Percentiles rank a stretch among this genome's conserved stretches.
These are phyloP conservation scores for Lasiommata megera DNA, from an alignment of 2,888 invertebrate species.

Conservation along the genomic window DNA sequence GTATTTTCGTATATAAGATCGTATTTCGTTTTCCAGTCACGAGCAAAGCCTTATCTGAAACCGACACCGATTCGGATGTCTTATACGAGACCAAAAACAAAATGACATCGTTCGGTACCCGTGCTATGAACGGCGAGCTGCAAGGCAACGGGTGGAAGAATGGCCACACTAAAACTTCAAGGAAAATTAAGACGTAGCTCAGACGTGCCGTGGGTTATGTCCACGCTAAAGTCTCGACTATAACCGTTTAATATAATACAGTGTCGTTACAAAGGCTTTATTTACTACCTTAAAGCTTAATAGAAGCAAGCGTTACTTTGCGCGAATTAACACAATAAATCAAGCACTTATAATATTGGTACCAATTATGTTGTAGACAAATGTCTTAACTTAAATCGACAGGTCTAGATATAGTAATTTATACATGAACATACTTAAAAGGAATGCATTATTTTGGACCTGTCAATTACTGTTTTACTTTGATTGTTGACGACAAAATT, in stretches of 20 bases:
- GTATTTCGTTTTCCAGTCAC: constrained; percentile 69
- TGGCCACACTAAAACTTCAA: constrained; percentile 70
- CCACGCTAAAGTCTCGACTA: constrained; percentile 20
- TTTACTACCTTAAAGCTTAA: too few species aligned
- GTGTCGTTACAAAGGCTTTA: constrained; percentile 6
- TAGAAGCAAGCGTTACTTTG: too few species aligned
- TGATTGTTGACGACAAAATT: too few species aligned
- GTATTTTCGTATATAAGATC: too few species aligned
- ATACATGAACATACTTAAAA: too few species aligned
- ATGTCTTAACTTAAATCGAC: too few species aligned
- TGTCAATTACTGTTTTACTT: too few species aligned
- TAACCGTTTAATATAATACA: constrained; percentile 13
- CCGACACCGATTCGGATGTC: constrained; percentile 92
- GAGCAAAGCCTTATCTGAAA: constrained; percentile 85
- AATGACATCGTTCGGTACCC: constrained; percentile 63
- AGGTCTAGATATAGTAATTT: too few species aligned
- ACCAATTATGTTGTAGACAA: too few species aligned
- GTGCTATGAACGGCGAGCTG: constrained; percentile 64
- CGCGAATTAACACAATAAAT: too few species aligned
- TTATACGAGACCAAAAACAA: constrained; percentile 88
- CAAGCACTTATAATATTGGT: too few species aligned
- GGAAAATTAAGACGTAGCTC: constrained; percentile 71
- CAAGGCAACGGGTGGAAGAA: constrained; percentile 80
- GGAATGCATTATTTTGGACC: too few species aligned
- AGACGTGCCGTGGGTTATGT: constrained; percentile 24